A percentile compares a stretch with the other conserved stretches of the same genome.
These are phyloP conservation scores for Cygnus olor DNA, from an alignment of 2,797 vertebrate species.

Conservation along the genomic window DNA sequence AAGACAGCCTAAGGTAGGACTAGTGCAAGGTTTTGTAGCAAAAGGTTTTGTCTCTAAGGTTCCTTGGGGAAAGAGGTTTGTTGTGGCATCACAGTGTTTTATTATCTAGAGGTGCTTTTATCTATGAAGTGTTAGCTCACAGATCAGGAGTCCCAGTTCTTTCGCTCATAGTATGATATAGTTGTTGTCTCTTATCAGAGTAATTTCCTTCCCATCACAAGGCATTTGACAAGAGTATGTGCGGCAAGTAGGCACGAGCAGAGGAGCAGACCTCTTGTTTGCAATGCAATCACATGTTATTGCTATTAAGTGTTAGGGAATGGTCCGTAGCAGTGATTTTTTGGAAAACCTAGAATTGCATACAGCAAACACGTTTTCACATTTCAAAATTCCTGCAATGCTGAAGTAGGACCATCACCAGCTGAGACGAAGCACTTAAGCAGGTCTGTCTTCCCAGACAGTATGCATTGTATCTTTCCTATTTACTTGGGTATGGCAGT, in stretches of 20 bases:
- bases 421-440: neutral
- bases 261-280: neutral
- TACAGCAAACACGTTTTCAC: neutral
- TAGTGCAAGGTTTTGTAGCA: neutral
- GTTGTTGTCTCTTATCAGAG: neutral
- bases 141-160: neutral
- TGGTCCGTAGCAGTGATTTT: neutral
- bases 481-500: neutral
- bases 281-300: accelerated
- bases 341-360: neutral
- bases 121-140: neutral
- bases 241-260: neutral
- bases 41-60: neutral
- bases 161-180: neutral
- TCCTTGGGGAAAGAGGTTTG: neutral
- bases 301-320: neutral
- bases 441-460: neutral
- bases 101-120: neutral
- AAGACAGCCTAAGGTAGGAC: neutral
- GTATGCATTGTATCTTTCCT: neutral
- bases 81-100: neutral
- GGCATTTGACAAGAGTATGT: accelerated
- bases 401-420: accelerated
- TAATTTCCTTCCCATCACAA: accelerated
- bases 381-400: neutral